A percentile compares a stretch with the other conserved stretches of the same genome.
Evolutionary conservation across 1,140 invertebrate species (phyloP).

Genomic region (Tetramorium simillimum): DNA sequence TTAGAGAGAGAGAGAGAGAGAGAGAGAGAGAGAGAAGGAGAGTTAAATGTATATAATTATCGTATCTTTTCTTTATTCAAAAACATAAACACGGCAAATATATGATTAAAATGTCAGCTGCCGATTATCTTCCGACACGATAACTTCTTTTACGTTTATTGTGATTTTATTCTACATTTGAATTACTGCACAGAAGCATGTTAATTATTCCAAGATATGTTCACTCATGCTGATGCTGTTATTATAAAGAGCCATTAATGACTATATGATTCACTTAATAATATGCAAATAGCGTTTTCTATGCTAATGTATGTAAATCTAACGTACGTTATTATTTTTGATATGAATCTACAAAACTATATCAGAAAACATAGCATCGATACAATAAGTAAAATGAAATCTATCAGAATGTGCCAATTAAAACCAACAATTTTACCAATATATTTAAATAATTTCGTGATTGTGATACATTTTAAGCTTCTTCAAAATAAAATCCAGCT

Average conservation of each 20-base stretch:
- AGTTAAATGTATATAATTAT: neutral
- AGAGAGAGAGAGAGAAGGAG: neutral
- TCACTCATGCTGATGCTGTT: neutral
- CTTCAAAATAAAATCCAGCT: neutral
- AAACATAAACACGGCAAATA: neutral
- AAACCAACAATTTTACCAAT: neutral
- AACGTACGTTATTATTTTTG: neutral
- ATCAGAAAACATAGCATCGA: neutral
- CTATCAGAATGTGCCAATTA: neutral
- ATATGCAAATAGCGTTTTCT: slow-evolving; percentile 7
- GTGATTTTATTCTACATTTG: neutral
- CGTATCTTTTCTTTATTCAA: neutral
- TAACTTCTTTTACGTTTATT: neutral
- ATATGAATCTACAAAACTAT: neutral
- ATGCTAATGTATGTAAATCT: slow-evolving; percentile 31
- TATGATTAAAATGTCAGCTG: slow-evolving; percentile 23
- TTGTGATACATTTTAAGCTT: neutral
- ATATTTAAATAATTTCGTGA: neutral
- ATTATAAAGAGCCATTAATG: slow-evolving; percentile 33
- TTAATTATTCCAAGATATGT: slow-evolving; percentile 26
- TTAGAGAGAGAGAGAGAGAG: neutral
- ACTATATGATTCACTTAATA: neutral
- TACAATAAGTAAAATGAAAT: neutral
- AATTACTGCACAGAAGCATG: neutral
- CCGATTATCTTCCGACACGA: neutral